Conservation (phyloP, 2,113 vertebrate species). For the Ranitomeya imitator region DNA sequence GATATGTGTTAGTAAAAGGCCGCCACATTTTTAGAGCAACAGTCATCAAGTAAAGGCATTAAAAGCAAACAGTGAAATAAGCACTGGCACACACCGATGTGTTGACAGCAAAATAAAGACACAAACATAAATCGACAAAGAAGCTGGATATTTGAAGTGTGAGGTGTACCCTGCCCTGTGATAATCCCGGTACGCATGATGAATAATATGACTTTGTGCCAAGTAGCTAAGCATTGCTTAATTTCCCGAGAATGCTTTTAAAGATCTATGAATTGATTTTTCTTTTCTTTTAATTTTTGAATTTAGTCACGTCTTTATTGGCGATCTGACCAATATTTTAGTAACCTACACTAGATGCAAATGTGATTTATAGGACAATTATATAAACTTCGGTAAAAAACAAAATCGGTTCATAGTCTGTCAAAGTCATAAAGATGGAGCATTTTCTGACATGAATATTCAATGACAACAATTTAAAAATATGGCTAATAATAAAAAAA, state of each 20-base stretch:
- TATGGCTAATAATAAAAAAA: no score
- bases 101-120: slow-evolving; percentile 27
- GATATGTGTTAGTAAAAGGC: not conserved
- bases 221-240: not conserved
- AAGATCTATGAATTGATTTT: not conserved
- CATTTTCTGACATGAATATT: not conserved
- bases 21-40: not conserved
- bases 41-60: not conserved
- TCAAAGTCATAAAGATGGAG: not conserved
- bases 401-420: not conserved
- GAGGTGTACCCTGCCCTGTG: slow-evolving; percentile 21
- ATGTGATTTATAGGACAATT: not conserved
- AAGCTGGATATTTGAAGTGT: slow-evolving; percentile 20
- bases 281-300: not conserved
- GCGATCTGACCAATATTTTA: not conserved
- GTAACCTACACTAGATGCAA: not conserved
- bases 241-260: not conserved
- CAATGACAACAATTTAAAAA: no score
- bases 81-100: not conserved
- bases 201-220: not conserved
- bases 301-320: not conserved
- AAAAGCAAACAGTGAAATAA: slow-evolving; percentile 4
- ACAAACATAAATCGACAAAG: not conserved
- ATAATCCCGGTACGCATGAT: slow-evolving; percentile 31
- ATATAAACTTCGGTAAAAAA: no score